A percentile compares a stretch with the other conserved stretches of the same genome.
phyloP scores from a whole-genome alignment of 2,797 vertebrate genomes.

The Malurus leucopterus region DNA sequence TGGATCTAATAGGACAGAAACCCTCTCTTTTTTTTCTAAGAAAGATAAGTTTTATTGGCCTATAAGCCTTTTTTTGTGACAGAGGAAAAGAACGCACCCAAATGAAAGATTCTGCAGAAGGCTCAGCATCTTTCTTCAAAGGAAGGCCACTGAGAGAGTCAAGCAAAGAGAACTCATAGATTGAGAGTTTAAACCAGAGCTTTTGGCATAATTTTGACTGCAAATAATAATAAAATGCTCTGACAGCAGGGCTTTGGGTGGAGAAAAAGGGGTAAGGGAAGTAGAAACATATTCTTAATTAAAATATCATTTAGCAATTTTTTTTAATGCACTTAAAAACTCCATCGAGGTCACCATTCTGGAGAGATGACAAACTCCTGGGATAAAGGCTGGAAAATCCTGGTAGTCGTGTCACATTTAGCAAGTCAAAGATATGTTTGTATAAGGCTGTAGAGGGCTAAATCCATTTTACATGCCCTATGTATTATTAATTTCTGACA shows the following conservation, averaged over 20 bases:
- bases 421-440: conserved; percentile 64
- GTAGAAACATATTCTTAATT: neutral
- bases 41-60: neutral
- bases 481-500: conserved; percentile 68
- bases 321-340: neutral
- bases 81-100: neutral
- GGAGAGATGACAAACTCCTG: conserved; percentile 45
- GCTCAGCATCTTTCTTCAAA: neutral
- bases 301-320: conserved; percentile 31
- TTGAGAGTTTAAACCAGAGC: neutral
- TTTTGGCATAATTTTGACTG: neutral
- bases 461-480: conserved; percentile 55
- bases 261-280: neutral
- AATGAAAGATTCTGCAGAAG: neutral
- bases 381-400: conserved; percentile 53
- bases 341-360: conserved; percentile 45
- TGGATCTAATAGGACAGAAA: neutral
- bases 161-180: neutral
- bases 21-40: neutral
- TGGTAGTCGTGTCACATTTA: conserved; percentile 56
- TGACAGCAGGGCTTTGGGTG: neutral
- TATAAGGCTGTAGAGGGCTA: conserved; percentile 55
- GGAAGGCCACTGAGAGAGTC: neutral
- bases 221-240: neutral
- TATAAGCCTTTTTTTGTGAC: neutral